Conservation (phyloP, 1,140 invertebrate species). For the Mizuhopecten yessoensis region DNA sequence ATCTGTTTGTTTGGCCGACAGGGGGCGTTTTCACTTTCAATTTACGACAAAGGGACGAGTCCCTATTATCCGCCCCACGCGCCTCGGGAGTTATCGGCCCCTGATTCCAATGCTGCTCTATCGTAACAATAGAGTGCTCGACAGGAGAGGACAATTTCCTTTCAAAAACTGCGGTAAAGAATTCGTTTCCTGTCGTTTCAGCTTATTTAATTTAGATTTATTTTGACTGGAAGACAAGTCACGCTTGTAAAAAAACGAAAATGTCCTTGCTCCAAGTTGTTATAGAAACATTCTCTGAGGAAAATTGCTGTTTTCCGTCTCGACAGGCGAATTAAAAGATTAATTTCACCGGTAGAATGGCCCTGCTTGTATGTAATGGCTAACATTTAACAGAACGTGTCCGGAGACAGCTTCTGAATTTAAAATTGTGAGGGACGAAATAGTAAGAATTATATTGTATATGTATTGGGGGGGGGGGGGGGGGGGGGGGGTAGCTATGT, state of each 20-base stretch:
- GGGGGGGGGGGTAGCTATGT: no score
- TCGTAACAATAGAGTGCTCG: not conserved
- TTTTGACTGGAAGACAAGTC: slow-evolving; percentile 24
- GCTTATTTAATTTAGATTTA: slow-evolving; percentile 40
- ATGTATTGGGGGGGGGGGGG: no score
- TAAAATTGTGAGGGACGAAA: no score
- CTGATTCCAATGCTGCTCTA: not conserved
- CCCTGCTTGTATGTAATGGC: not conserved
- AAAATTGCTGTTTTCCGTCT: not conserved
- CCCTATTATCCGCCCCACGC: slow-evolving; percentile 17
- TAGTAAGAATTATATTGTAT: no score
- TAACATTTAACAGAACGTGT: no score
- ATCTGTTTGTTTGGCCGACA: slow-evolving; percentile 37
- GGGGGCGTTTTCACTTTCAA: slow-evolving; percentile 31
- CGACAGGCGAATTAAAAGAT: not conserved
- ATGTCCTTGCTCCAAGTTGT: not conserved
- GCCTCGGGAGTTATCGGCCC: slow-evolving; percentile 3
- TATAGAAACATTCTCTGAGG: not conserved
- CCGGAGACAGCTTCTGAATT: no score
- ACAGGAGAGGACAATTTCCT: not conserved
- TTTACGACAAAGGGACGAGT: slow-evolving; percentile 11
- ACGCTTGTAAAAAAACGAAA: slow-evolving; percentile 16
- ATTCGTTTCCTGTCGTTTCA: slow-evolving; percentile 31
- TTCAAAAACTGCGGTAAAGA: not conserved
- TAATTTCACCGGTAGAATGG: not conserved